Evolutionary conservation across 2,113 vertebrate genomes (phyloP), one percentile per base, ranked within the genome.

Genomic region (Polypterus bichir): DNA sequence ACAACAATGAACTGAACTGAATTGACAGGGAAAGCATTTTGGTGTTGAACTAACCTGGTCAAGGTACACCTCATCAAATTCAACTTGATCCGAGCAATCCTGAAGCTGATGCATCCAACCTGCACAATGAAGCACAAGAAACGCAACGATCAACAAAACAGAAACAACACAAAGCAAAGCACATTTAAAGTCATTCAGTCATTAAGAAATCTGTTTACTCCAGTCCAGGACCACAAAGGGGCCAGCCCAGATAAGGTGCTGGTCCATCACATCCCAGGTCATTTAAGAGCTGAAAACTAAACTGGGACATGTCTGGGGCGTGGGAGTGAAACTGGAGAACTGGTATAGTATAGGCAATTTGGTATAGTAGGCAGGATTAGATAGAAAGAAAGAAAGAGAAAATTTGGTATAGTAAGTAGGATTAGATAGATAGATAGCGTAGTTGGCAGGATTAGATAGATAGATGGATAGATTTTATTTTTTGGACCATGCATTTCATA

Each of bases 61-160:
- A 0, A 85, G 74, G 1, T 2, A 48, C 1, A 51, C 68, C 52
- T 78, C 74, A 5, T 61, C 1, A 45, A 85, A 68, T 2, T n/a
- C 6, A 51, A 78, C 64, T 2, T 76, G 73, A 4, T 5, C n/a
- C 3, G 64, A 73, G 5, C 61, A 9, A 44, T 10, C 11, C 62
- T 77, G 65, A 5, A 83, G 60, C 11, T 73, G 49, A 57, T 64
- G 55, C 51, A 80, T 63, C 78, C 79, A 83, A 48, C 59, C 74
- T 82, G 48, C 2, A 68, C 46, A 62, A 64, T 6, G 57, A 44
- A 3, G 3, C 45, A 60, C 48, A 46, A 44, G 4, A 4, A 54
- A 53, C 27, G 27, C 27, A 27, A 27, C 27, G 2, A 27, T 27
- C 27, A 27, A 27, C 27, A 27, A 27, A 27, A 27, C 27, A 47